phyloP scores from a whole-genome alignment of 2,888 invertebrate species.

The Osedax frankpressi region DNA sequence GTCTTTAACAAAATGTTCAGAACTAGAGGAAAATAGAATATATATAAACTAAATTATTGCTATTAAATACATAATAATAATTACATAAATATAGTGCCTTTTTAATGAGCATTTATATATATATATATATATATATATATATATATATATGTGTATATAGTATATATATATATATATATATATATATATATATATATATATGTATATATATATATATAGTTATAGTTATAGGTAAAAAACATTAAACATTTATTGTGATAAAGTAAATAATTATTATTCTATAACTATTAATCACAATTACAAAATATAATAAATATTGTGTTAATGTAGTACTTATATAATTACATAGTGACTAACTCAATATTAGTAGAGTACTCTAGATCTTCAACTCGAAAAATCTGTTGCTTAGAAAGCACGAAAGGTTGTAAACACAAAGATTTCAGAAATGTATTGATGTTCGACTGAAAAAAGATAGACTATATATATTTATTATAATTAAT shows the following conservation, averaged over 20 bases:
- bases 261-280: no score
- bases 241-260: no score
- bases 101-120: no score
- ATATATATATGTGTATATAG: neutral
- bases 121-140: constrained; percentile 10
- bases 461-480: no score
- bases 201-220: no score
- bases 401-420: neutral
- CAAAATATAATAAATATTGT: no score
- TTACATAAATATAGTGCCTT: no score
- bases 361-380: neutral
- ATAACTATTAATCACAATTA: no score
- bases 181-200: neutral
- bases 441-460: neutral
- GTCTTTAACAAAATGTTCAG: neutral
- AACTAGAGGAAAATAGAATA: neutral
- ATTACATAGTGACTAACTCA: neutral
- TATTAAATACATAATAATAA: neutral
- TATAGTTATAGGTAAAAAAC: no score
- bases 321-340: no score
- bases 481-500: no score
- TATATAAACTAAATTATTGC: neutral
- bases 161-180: neutral
- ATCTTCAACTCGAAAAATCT: neutral
- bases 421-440: neutral